These are phyloP conservation scores for Scaptomyza flava DNA, from an alignment of 2,888 invertebrate species.

Conservation along the genomic window DNA sequence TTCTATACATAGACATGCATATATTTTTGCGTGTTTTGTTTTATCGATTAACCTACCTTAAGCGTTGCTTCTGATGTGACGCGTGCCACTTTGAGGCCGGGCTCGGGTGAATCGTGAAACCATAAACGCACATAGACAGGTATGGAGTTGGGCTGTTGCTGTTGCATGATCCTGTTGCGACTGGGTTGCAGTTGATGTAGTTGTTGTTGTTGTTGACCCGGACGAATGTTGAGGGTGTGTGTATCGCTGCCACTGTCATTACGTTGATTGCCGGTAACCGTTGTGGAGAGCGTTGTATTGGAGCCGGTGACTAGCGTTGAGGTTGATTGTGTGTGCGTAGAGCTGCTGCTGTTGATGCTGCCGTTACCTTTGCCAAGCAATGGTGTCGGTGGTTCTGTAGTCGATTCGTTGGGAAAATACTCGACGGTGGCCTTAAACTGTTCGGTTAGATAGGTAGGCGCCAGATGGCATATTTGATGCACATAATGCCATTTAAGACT, in stretches of 20 bases:
- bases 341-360: constrained; percentile 23
- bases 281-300: constrained; percentile 57
- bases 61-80: constrained; percentile 84
- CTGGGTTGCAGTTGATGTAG: background rate
- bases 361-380: constrained; percentile 19
- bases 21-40: background rate
- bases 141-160: constrained; percentile 36
- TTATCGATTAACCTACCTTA: constrained; percentile 83
- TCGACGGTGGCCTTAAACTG: constrained; percentile 85
- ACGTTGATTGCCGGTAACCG: constrained; percentile 26
- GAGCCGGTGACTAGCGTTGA: constrained; percentile 82
- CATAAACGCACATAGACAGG: constrained; percentile 76
- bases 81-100: constrained; percentile 88
- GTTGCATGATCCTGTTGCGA: constrained; percentile 12
- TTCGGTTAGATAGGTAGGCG: constrained; percentile 92
- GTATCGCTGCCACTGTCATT: constrained; percentile 25
- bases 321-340: constrained; percentile 39
- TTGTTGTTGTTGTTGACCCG: background rate
- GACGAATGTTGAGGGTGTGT: constrained; percentile 5
- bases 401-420: constrained; percentile 86
- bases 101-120: constrained; percentile 82
- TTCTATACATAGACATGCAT: background rate
- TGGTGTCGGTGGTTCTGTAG: constrained; percentile 84
- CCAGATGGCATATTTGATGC: constrained; percentile 91
- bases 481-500: constrained; percentile 92